Base-by-base conservation (phyloP, 2,113 vertebrate species). In the Cochlearius cochlearius region DNA sequence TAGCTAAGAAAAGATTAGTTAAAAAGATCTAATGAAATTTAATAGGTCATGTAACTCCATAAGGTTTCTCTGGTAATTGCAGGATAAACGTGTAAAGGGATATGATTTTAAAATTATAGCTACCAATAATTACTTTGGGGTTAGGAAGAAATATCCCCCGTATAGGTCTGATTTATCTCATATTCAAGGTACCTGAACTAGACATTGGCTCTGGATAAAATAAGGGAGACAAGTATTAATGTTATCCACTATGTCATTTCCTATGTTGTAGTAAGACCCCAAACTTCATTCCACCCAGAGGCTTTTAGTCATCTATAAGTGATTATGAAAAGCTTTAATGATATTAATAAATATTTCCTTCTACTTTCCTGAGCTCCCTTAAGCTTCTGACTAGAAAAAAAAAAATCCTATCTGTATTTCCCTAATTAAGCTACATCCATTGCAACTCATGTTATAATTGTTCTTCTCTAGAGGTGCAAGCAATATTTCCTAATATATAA, bases 301-400 rank as follows among this genome's bases (percentile, higher is more conserved):
- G 73, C 41, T 85, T 89, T 89, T 84, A 88, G 13, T 86, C 47
- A 85, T 73, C 13, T 76, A 45, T 55, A 86, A 86, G 8, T 67
- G 76, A 84, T 52, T 88, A 80, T 78, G 66, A 78, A 94, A 71
- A 87, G 3, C 39, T 81, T 56, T 78, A 91, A 71, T 89, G 32
- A 66, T 62, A 68, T 34, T 90, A 91, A 85, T 58, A 95, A 68
- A 78, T 81, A 94, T 92, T 93, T 96, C 17, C 22, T 94, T 85
- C 39, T 69, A 38, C 20, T 0, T 4, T 82, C 21, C 6, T 6
- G 2, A 87, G 19, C 11, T 89, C 38, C 34, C 66, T 82, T 91
- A 94, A 91, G 69, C 21, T 89, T 91, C 49, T 79, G 36, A 86
- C 41, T 30, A 45, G 41, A 15, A 43, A 30, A 30, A 86, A 92